phyloP scores from a whole-genome alignment of 2,113 vertebrate genomes.

The Sinocyclocheilus grahami region DNA sequence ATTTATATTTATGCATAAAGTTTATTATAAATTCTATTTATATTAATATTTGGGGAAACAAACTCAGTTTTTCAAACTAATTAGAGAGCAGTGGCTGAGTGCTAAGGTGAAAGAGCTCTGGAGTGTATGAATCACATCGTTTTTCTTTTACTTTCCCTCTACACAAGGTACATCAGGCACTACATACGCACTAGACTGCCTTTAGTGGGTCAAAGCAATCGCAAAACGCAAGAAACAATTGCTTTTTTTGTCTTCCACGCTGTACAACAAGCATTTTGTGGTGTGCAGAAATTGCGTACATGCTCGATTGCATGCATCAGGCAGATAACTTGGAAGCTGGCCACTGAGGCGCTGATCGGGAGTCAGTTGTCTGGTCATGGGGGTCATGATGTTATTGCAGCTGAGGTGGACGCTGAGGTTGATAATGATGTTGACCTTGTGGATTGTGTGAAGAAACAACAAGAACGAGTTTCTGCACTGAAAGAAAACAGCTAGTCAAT shows the following conservation, averaged over 20 bases:
- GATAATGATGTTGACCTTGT: neutral
- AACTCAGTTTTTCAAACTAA: neutral
- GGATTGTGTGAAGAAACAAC: neutral
- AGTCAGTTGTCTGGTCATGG: neutral
- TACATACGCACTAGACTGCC: neutral
- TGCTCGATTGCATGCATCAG: neutral
- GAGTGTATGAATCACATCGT: neutral
- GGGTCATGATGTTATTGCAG: neutral
- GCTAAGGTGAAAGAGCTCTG: neutral
- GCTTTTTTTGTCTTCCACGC: neutral
- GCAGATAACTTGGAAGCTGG: conserved; percentile 49
- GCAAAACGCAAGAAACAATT: conserved; percentile 25
- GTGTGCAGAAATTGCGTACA: conserved; percentile 19
- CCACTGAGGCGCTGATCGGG: conserved; percentile 37
- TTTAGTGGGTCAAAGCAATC: neutral
- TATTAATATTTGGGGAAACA: no score
- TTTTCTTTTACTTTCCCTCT: neutral
- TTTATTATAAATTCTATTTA: no score
- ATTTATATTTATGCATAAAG: no score
- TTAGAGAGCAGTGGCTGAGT: neutral
- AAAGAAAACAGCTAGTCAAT: neutral
- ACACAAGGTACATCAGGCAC: neutral
- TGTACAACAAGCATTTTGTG: conserved; percentile 27
- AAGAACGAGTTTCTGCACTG: neutral
- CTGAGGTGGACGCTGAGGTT: neutral